Conservation (phyloP, 2,888 invertebrate species). For the Strigamia crassipes region DNA sequence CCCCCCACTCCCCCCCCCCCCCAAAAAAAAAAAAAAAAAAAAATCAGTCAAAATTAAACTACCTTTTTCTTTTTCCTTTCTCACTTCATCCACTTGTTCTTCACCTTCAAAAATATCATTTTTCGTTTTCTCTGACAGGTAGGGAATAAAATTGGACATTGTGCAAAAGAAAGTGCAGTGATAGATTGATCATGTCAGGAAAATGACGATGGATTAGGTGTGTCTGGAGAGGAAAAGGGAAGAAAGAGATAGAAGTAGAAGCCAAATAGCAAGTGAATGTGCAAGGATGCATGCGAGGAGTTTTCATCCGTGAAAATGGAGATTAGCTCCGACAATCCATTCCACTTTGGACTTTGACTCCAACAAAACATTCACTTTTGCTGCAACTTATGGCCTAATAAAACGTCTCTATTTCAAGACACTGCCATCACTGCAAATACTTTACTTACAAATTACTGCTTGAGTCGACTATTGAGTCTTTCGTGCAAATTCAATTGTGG, state of each 20-base stretch:
- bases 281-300: constrained; percentile 31
- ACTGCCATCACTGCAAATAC: not conserved
- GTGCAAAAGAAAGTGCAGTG: constrained; percentile 27
- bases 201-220: constrained; percentile 37
- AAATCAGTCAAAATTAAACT: not conserved
- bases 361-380: constrained; percentile 14
- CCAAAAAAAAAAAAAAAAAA: too few species aligned
- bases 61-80: not conserved
- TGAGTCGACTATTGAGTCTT: not conserved
- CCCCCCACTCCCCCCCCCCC: not conserved
- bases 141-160: not conserved
- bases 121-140: not conserved
- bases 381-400: constrained; percentile 34
- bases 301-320: constrained; percentile 37
- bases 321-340: constrained; percentile 37
- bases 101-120: constrained; percentile 19
- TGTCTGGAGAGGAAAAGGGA: not conserved
- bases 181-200: constrained; percentile 24
- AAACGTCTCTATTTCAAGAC: constrained; percentile 12
- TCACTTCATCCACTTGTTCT: constrained; percentile 15
- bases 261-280: constrained; percentile 34
- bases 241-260: not conserved
- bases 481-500: not conserved
- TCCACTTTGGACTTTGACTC: constrained; percentile 34
- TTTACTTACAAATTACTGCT: constrained; percentile 20